Conservation (phyloP, 2,797 vertebrate species). For the Fratercula arctica region DNA sequence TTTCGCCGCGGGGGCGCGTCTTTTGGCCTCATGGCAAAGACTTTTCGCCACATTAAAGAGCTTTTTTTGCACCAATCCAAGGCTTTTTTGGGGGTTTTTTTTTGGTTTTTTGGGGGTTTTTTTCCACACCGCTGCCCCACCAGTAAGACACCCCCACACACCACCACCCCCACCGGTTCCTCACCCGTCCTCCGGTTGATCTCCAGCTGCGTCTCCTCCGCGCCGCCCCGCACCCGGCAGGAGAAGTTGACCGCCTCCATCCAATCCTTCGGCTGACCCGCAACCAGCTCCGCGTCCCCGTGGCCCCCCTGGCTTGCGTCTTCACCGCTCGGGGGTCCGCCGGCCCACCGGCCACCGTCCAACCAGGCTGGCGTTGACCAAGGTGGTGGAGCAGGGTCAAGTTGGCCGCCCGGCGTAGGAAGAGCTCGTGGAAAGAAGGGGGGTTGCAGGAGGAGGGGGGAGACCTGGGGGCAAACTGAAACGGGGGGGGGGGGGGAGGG, state of each 20-base stretch:
- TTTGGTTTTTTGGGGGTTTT: too few species aligned
- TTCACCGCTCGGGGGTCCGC: background rate
- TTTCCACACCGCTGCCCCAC: too few species aligned
- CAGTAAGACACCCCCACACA: too few species aligned
- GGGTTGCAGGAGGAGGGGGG: background rate
- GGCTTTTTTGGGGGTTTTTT: too few species aligned
- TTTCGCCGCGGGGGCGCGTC: too few species aligned
- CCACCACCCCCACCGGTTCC: background rate
- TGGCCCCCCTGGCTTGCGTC: accelerated
- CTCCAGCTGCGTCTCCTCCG: background rate
- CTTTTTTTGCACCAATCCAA: too few species aligned
- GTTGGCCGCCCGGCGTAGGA: background rate
- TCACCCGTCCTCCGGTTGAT: background rate
- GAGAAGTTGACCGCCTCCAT: background rate
- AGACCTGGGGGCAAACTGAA: background rate
- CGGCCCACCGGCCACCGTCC: background rate
- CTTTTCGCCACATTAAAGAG: background rate
- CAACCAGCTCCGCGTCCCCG: background rate
- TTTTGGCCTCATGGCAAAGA: too few species aligned
- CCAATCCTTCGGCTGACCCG: background rate
- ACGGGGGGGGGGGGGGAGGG: too few species aligned
- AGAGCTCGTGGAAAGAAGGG: background rate
- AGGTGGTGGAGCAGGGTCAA: background rate
- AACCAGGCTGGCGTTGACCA: background rate
- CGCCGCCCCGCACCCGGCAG: background rate